phyloP scores from a whole-genome alignment of 2,113 vertebrate species.

The Dromas ardeola region DNA sequence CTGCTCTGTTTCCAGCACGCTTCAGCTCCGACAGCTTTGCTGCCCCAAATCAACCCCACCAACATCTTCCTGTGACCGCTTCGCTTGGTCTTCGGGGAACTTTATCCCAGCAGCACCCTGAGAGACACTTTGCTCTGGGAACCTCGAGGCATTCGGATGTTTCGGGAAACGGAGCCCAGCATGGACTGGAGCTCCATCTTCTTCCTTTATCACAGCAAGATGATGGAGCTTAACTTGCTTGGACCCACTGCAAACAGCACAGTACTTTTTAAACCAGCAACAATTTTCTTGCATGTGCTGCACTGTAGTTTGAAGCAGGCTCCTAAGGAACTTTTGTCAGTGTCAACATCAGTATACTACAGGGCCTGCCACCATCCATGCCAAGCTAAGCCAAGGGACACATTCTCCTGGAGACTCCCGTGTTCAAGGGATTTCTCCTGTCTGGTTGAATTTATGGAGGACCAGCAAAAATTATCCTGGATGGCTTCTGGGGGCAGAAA shows the following conservation, averaged over 20 bases:
- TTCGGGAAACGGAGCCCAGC: background rate
- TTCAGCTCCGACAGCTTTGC: background rate
- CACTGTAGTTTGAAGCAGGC: background rate
- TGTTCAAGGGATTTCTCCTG: background rate
- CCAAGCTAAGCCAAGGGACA: background rate
- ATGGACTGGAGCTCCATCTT: background rate
- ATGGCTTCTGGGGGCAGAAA: background rate
- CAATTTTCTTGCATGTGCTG: background rate
- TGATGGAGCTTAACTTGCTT: background rate
- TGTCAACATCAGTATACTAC: background rate
- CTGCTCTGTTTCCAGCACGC: background rate
- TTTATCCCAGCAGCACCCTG: background rate
- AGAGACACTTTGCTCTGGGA: rapidly evolving
- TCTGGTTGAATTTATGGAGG: background rate
- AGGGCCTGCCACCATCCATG: background rate
- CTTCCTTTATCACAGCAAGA: background rate
- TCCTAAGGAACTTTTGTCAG: background rate
- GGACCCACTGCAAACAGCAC: background rate
- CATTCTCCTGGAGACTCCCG: background rate
- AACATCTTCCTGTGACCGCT: background rate
- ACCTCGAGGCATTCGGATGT: background rate
- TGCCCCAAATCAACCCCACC: background rate
- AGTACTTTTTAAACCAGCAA: background rate
- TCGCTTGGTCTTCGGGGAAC: background rate
- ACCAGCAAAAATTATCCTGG: background rate